A percentile compares a stretch with the other conserved stretches of the same genome.
Conservation (phyloP, 2,113 vertebrate species). For the Periophthalmus modestus region DNA sequence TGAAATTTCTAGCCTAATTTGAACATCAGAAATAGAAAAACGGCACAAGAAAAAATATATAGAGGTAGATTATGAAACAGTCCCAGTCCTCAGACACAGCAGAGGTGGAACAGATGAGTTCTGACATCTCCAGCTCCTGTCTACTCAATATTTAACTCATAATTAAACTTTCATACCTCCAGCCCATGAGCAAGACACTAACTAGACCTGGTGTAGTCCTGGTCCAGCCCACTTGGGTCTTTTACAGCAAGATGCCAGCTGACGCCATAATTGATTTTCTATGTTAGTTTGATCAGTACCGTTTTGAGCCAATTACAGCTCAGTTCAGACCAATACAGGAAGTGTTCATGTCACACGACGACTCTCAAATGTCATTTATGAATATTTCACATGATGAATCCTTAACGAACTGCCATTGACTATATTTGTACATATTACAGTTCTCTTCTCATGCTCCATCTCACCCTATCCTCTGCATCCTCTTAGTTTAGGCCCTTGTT, state of each 20-base stretch:
- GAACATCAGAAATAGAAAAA: not conserved
- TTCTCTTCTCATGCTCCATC: not conserved
- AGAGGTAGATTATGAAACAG: not conserved
- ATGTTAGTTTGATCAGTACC: not conserved
- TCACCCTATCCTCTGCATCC: not conserved
- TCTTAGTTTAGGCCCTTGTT: not conserved
- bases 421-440: not conserved
- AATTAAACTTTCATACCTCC: constrained; percentile 3
- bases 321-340: constrained; percentile 16
- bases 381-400: not conserved
- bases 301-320: not conserved
- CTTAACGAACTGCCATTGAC: not conserved
- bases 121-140: constrained; percentile 1
- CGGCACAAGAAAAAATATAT: not conserved
- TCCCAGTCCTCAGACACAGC: not conserved
- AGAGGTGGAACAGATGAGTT: constrained; percentile 4
- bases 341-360: not conserved
- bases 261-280: not conserved
- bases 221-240: not conserved
- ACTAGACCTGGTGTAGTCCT: not conserved
- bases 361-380: constrained; percentile 6
- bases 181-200: not conserved
- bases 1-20: not conserved
- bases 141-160: not conserved
- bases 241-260: not conserved